Conservation (phyloP, 1,140 invertebrate genomes). For the Diploscapter pachys region DNA sequence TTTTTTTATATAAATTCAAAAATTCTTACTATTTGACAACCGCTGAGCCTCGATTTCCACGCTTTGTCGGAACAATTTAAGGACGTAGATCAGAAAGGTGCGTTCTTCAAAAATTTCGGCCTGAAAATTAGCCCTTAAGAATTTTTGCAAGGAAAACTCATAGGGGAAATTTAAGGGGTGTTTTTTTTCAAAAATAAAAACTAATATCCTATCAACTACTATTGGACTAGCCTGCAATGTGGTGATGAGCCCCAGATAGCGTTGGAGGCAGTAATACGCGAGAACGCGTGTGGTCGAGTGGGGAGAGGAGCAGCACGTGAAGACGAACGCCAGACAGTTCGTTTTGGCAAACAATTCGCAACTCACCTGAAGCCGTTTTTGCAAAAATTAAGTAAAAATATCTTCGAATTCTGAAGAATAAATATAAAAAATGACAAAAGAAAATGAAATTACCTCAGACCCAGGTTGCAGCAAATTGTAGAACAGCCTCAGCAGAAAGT, state of each 20-base stretch:
- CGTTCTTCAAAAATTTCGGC: constrained; percentile 46
- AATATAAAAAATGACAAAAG: constrained; percentile 1
- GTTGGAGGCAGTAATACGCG: constrained; percentile 37
- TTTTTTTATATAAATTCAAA: neutral
- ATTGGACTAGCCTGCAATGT: too few species aligned
- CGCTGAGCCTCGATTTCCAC: constrained; percentile 37
- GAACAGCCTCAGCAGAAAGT: constrained; percentile 44
- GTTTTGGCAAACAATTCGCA: constrained; percentile 34
- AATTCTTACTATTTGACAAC: constrained; percentile 38
- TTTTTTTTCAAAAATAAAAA: too few species aligned
- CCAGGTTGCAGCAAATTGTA: constrained; percentile 37
- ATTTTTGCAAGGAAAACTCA: neutral
- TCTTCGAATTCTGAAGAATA: neutral
- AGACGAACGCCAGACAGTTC: constrained; percentile 46
- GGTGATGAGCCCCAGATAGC: constrained; percentile 17
- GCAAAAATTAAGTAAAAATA: neutral
- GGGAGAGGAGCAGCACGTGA: constrained; percentile 44
- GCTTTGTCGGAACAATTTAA: constrained; percentile 46
- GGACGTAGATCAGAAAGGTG: constrained; percentile 36
- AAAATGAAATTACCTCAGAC: constrained; percentile 37
- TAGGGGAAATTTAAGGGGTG: neutral
- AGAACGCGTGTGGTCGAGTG: constrained; percentile 34
- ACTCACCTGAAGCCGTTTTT: constrained; percentile 34
- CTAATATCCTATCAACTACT: too few species aligned
- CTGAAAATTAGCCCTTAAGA: constrained; percentile 25